phyloP scores from a whole-genome alignment of 2,797 vertebrate species.

The Cheirogaleus major region DNA sequence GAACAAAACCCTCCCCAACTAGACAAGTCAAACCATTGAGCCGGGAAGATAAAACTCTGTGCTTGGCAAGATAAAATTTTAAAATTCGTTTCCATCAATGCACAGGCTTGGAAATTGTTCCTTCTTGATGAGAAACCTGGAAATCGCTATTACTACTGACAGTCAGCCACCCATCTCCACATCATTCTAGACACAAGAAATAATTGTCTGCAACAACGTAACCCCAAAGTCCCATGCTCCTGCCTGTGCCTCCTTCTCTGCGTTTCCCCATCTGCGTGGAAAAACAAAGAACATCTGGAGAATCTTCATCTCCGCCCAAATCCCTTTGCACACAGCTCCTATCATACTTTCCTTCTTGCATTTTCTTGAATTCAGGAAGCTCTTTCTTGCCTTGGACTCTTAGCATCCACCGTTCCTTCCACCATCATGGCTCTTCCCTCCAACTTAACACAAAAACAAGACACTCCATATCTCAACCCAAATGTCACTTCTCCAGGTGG shows the following conservation, averaged over 20 bases:
- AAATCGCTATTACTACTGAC: neutral
- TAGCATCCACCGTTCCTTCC: neutral
- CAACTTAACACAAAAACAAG: neutral
- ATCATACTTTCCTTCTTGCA: neutral
- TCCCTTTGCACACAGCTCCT: neutral
- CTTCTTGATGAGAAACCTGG: neutral
- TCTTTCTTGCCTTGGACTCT: neutral
- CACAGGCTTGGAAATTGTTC: neutral
- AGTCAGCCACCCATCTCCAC: neutral
- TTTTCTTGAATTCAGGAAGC: neutral
- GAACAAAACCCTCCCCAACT: neutral
- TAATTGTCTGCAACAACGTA: neutral
- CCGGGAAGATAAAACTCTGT: neutral
- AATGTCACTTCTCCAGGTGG: neutral
- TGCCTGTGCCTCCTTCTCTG: neutral
- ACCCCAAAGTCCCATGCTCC: neutral
- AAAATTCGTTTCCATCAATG: neutral
- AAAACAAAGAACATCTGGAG: neutral
- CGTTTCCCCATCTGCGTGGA: neutral
- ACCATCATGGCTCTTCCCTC: neutral
- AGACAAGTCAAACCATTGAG: neutral
- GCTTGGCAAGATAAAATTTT: neutral
- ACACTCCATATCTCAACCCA: neutral
- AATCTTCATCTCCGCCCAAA: fast-evolving
- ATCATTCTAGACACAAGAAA: neutral